Base-by-base conservation (phyloP, 2,797 vertebrate genomes). In the Zonotrichia albicollis region DNA sequence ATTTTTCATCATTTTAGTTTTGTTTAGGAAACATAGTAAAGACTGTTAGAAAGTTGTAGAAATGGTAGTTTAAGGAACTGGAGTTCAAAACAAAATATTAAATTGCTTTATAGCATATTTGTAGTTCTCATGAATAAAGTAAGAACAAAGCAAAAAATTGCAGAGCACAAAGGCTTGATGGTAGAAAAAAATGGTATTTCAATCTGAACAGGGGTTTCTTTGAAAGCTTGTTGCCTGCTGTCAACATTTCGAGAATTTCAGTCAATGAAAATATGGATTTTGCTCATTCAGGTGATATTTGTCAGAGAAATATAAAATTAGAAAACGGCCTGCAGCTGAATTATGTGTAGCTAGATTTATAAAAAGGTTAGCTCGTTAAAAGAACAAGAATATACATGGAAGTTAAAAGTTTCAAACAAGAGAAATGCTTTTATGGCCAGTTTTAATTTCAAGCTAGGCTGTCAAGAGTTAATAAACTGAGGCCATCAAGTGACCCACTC, bases 21-120 rank as follows among this genome's bases (percentile, higher is more conserved):
- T 57, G 7, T 51, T 36, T 36, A 36, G 36, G 66, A 88, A 86
- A 29, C 27, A 19, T 6, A 65, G 29, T 42, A 58, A 86, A 72
- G 21, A 43, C 6, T 46, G 9, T 10, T 72, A 84, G 38, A 84
- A 90, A 94, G 30, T 68, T 22, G 5, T 36, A 51, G 46, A 93
- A 55, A 76, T 51, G 60, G 21, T 66, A 62, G 38, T 58, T 68
- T 76, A 57, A 75, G 50, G 16, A 77, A 74, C 13, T n/a, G n/a
- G 15, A 80, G 19, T 79, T 78, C 29, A 71, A 90, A 84, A 9
- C 13, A 81, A 87, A 81, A 76, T 40, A 15, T 36, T 75, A 58
- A 87, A 30, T 83, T 85, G 19, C 50, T 80, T 84, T 87, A 74
- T 85, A 95, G 9, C 42, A 17, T 67, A 75, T 77, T 72, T 86